phyloP scores from a whole-genome alignment of 2,888 invertebrate species.

The Piscicola geometra region DNA sequence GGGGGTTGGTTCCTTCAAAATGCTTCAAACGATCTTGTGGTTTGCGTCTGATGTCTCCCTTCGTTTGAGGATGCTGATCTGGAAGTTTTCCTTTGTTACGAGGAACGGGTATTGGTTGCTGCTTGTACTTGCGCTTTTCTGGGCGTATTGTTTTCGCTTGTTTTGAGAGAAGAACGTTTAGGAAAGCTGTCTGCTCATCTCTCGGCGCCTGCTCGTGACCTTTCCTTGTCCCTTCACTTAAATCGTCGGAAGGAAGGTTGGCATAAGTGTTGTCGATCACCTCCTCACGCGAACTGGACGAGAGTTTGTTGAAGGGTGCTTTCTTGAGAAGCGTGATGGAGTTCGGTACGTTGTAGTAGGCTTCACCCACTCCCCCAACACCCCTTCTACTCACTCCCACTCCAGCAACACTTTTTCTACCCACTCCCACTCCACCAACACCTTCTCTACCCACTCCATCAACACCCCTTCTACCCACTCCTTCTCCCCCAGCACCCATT shows the following conservation, averaged over 20 bases:
- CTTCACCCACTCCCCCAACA: neutral
- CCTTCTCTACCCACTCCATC: too few relatives aligned
- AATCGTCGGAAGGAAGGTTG: neutral
- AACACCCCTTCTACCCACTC: too few relatives aligned
- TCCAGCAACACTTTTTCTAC: too few relatives aligned
- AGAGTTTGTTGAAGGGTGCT: neutral
- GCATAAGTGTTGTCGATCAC: neutral
- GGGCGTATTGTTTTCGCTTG: neutral
- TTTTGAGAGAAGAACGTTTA: too few relatives aligned
- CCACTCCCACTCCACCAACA: too few relatives aligned
- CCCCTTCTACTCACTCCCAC: slow-evolving; percentile 4
- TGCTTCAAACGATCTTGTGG: too few relatives aligned
- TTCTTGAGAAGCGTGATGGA: slow-evolving; percentile 24
- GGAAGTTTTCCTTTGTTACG: too few relatives aligned
- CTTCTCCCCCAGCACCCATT: too few relatives aligned
- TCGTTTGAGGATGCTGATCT: too few relatives aligned
- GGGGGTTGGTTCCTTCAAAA: neutral
- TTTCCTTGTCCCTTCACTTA: too few relatives aligned
- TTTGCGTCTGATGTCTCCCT: neutral
- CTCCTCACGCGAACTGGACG: neutral
- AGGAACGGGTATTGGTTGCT: neutral
- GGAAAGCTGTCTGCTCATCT: too few relatives aligned
- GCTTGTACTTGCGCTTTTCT: neutral
- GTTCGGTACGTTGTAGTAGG: slow-evolving; percentile 30
- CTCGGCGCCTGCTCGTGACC: too few relatives aligned